phyloP scores from a whole-genome alignment of 2,888 invertebrate species.

The Morpho helenor region DNA sequence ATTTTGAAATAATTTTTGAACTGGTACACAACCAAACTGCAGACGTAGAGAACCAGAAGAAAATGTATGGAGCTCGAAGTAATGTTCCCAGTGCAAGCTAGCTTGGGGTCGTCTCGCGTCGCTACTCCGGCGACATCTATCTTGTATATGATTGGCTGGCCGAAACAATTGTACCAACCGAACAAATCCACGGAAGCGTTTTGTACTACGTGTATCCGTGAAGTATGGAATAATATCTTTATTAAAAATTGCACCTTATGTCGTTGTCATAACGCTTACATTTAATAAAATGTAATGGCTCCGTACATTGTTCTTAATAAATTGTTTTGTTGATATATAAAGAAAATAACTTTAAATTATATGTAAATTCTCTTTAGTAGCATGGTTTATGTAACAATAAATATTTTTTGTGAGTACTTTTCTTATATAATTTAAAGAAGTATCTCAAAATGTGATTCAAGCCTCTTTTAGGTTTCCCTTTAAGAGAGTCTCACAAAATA shows the following conservation, averaged over 20 bases:
- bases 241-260: constrained; percentile 39
- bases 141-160: constrained; percentile 56
- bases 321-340: constrained; percentile 49
- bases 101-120: constrained; percentile 76
- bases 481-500: constrained; percentile 64
- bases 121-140: constrained; percentile 69
- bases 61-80: constrained; percentile 79
- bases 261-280: constrained; percentile 2
- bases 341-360: constrained; percentile 39
- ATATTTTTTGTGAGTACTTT: constrained; percentile 45
- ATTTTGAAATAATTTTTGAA: constrained; percentile 78
- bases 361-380: constrained; percentile 17
- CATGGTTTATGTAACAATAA: constrained; percentile 29
- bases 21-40: constrained; percentile 78
- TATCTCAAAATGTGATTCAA: constrained; percentile 72
- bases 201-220: constrained; percentile 76
- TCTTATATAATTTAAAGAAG: constrained; percentile 57
- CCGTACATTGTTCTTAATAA: constrained; percentile 68
- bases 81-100: constrained; percentile 74
- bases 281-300: constrained; percentile 30
- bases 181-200: constrained; percentile 41
- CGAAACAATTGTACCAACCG: constrained; percentile 57
- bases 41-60: constrained; percentile 79
- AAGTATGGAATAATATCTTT: constrained; percentile 36
- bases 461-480: constrained; percentile 57